phyloP scores from a whole-genome alignment of 2,113 vertebrate species.

The Mustelus asterias region DNA sequence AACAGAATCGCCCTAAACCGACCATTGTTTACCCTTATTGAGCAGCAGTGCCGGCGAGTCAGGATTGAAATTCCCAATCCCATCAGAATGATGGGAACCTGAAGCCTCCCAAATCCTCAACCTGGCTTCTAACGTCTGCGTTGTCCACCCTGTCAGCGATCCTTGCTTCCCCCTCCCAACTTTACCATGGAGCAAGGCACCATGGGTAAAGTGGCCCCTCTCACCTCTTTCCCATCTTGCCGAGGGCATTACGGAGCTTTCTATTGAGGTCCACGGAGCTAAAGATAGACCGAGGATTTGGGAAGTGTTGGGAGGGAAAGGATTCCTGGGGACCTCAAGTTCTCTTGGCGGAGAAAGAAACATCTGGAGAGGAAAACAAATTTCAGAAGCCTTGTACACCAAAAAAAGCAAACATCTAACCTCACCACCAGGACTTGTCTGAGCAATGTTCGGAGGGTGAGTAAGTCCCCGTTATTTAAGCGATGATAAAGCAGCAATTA shows the following conservation, averaged over 20 bases:
- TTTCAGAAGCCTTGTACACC: too few species aligned
- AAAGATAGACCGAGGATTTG: background rate
- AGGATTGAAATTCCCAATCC: background rate
- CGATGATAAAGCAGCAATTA: background rate
- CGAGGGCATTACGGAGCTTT: background rate
- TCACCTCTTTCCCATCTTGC: background rate
- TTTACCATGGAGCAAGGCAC: too few species aligned
- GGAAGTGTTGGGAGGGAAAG: background rate
- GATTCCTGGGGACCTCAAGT: background rate
- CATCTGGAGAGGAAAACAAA: background rate
- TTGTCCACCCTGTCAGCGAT: background rate
- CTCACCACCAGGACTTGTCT: background rate
- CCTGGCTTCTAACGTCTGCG: too few species aligned
- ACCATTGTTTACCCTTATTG: background rate
- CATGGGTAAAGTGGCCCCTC: background rate
- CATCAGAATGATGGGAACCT: background rate
- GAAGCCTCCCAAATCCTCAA: background rate
- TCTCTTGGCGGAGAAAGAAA: background rate
- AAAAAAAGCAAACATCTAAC: background rate
- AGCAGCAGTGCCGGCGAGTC: background rate
- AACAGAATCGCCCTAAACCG: background rate
- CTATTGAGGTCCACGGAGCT: too few species aligned
- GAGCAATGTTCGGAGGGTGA: background rate
- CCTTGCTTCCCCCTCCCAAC: too few species aligned
- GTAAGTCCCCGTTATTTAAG: background rate